Base-by-base conservation (phyloP, 2,113 vertebrate genomes). In the Ceyx margarethae region DNA sequence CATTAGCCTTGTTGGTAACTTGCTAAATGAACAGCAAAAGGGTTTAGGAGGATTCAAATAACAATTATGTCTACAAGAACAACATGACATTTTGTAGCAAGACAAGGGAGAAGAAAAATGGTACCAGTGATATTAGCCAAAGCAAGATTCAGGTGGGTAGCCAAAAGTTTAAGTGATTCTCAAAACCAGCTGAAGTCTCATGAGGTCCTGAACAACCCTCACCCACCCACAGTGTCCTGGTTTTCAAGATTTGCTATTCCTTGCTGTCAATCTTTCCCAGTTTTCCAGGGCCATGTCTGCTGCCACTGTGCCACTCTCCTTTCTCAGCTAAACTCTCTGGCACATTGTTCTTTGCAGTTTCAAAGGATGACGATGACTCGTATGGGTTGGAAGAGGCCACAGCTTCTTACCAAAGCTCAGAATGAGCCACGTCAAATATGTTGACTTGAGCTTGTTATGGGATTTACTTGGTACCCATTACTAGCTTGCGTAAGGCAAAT, bases 21-120 rank as follows among this genome's bases (percentile, higher is more conserved):
- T 67, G 89, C 91, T 97, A 97, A 97, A 96, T 2, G 64, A 95
- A 87, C 28, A 97, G 87, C n/a, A 12, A 97, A 97, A 95, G 84
- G 90, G 51, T 94, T 96, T 78, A 97, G 89, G 43, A 95, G 64
- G 37, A 93, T 92, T 97, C 91, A 97, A 92, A 95, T 53, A 95
- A 91, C 85, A 90, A 84, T 95, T 93, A 92, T 66, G 74, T 68
- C 62, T 96, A 94, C 72, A 96, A 93, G 86, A 94, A 74, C 77
- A 93, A 94, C 76, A 90, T 76, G 86, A 81, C 60, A 87, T 71
- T 91, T 91, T 73, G 37, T 76, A 92, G 42, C n/a, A 31, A 92
- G 75, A 74, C 56, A 72, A 87, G 13, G 8, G 86, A 91, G 76
- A 0, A 25, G 21, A 50, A 57, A 87, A 90, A 76, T 65, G 50